Percentiles rank a stretch among this genome's conserved stretches.
Evolutionary conservation across 2,888 invertebrate genomes (phyloP).

Genomic region (Coecobrya sp.): DNA sequence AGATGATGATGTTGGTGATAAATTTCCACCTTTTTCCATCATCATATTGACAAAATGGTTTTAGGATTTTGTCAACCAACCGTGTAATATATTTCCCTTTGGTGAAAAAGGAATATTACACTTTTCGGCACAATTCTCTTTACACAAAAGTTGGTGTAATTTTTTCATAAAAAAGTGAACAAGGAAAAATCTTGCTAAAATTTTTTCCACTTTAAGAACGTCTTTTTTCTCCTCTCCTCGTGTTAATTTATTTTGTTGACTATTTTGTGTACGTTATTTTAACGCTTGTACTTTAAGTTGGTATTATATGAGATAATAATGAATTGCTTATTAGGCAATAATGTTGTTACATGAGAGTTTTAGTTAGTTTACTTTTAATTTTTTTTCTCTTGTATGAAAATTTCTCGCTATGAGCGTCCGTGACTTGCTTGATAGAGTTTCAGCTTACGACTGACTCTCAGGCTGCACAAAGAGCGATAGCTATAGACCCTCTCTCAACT

Average conservation of each 20-base stretch:
- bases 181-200: conserved; percentile 10
- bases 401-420: conserved; percentile 48
- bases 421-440: conserved; percentile 73
- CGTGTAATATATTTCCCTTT: neutral
- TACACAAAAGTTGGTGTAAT: neutral
- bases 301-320: conserved; percentile 28
- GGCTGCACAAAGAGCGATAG: conserved; percentile 79
- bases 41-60: conserved; percentile 29
- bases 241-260: neutral
- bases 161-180: neutral
- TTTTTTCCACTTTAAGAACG: neutral
- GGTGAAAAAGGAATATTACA: neutral
- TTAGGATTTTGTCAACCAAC: neutral
- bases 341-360: neutral
- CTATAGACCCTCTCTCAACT: conserved; percentile 73
- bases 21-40: conserved; percentile 27
- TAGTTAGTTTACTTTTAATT: neutral
- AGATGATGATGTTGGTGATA: conserved; percentile 20
- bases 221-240: neutral
- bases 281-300: conserved; percentile 44
- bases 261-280: conserved; percentile 38
- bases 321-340: neutral
- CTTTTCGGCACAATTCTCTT: conserved; percentile 12
- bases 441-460: conserved; percentile 74
- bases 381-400: neutral